Base-by-base conservation (phyloP, 2,888 invertebrate genomes). In the Oasisia sp. region DNA sequence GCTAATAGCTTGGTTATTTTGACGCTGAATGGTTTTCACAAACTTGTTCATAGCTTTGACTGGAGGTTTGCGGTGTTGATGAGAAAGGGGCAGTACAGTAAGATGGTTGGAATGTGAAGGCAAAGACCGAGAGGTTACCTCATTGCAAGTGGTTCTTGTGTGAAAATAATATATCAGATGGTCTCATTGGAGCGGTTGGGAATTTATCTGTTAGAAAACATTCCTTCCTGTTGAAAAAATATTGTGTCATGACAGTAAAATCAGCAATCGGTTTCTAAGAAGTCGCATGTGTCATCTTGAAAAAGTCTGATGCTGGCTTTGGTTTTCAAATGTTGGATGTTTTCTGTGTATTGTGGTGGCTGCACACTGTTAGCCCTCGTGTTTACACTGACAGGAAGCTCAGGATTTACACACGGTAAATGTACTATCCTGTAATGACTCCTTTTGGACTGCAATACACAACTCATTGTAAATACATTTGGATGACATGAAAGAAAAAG, bases 1-100 rank as follows among this genome's bases (percentile, higher is more conserved):
- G 74, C 74, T 74, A 74, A 74, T 74, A 74, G 74, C 27, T 74
- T 74, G 74, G 27, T 74, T 74, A 74, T 74, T 74, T 1, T 19
- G 74, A 74, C 74, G 74, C 74, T 19, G 74, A 74, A 74, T 74
- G 74, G n/a, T 74, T 74, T 74, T n/a, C 74, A 74, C n/a, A 74
- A 74, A 74, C n/a, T 27, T 27, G n/a, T 74, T 74, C 74, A 74
- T 74, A 74, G 74, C 74, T 7, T 19, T 19, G 74, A 27, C n/a
- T 74, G 74, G 5, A n/a, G 74, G 74, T 27, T 74, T 74, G 27
- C 50, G 9, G 14, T 12, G 74, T 19, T 74, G 19, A n/a, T 3
- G 74, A 74, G 74, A 14, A 74, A 7, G 74, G 74, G 19, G 74
- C 74, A 74, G n/a, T 74, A 7, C 27, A 27, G 27, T 27, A 74